These are phyloP conservation scores for Pogonophryne albipinna DNA, from an alignment of 2,797 vertebrate species.

Conservation along the genomic window DNA sequence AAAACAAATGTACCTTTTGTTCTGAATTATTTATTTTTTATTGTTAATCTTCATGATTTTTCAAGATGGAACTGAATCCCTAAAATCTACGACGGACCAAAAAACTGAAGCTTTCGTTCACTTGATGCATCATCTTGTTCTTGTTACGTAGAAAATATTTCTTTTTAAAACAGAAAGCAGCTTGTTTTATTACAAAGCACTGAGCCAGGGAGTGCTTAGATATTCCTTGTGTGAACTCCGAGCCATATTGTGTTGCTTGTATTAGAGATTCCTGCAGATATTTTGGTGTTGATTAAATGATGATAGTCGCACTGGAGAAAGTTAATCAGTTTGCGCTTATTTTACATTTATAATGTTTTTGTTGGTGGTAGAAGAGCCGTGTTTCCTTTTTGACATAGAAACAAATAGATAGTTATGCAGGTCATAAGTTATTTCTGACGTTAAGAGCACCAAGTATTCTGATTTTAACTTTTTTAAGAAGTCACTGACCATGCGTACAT, in stretches of 20 bases:
- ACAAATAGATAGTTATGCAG: constrained; percentile 1
- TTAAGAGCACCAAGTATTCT: constrained; percentile 22
- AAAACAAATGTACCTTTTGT: no score
- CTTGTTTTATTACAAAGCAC: no score
- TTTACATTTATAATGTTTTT: background rate
- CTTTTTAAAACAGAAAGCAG: no score
- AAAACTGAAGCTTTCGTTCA: no score
- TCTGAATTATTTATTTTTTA: no score
- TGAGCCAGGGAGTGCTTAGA: no score
- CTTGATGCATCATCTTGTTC: no score
- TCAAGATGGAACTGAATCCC: no score
- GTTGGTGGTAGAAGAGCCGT: background rate
- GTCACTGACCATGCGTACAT: background rate
- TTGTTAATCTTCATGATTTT: no score
- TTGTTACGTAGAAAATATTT: no score
- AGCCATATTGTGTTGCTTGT: background rate
- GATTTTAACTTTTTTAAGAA: background rate
- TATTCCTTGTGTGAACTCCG: constrained; percentile 1
- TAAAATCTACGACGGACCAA: no score
- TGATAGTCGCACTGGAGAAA: background rate
- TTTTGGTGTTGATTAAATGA: background rate
- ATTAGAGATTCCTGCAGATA: background rate
- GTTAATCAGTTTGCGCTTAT: background rate
- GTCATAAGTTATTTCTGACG: constrained; percentile 10
- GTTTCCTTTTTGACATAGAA: background rate